Conservation (phyloP, 2,888 invertebrate species). For the Macrophya annulata region DNA sequence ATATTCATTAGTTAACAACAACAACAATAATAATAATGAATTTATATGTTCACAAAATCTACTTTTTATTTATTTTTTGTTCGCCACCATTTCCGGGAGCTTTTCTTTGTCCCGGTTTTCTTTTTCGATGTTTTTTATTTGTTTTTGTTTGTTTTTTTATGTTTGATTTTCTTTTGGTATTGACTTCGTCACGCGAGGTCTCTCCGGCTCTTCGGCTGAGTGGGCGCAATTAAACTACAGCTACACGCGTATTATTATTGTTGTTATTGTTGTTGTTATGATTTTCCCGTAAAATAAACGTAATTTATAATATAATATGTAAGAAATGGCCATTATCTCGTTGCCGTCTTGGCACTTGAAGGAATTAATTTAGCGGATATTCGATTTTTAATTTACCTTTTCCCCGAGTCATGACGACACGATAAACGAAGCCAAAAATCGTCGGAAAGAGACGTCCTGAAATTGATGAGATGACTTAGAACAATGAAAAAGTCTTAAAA, state of each 20-base stretch:
- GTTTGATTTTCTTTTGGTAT: slow-evolving; percentile 53
- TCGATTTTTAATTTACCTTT: not conserved
- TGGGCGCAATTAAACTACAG: slow-evolving; percentile 26
- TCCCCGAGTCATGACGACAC: not conserved
- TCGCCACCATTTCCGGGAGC: not conserved
- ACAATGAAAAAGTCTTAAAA: not conserved
- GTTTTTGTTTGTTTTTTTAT: slow-evolving; percentile 48
- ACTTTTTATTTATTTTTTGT: slow-evolving; percentile 40
- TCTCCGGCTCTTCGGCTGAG: slow-evolving; percentile 29
- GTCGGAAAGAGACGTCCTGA: not conserved
- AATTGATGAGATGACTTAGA: no score
- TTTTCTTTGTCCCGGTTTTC: not conserved
- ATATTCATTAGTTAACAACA: slow-evolving; percentile 58
- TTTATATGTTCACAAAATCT: not conserved
- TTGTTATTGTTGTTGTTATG: slow-evolving; percentile 8
- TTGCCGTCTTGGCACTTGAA: not conserved
- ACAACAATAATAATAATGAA: slow-evolving; percentile 3
- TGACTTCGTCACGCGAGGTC: slow-evolving; percentile 18
- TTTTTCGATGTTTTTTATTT: slow-evolving; percentile 56
- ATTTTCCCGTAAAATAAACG: slow-evolving; percentile 13
- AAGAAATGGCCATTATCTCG: not conserved
- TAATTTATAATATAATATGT: not conserved
- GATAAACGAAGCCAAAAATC: not conserved
- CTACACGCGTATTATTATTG: slow-evolving; percentile 26
- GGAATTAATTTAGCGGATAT: not conserved